These are phyloP conservation scores for Phrynosoma platyrhinos DNA, from an alignment of 2,113 vertebrate species.

Conservation along the genomic window DNA sequence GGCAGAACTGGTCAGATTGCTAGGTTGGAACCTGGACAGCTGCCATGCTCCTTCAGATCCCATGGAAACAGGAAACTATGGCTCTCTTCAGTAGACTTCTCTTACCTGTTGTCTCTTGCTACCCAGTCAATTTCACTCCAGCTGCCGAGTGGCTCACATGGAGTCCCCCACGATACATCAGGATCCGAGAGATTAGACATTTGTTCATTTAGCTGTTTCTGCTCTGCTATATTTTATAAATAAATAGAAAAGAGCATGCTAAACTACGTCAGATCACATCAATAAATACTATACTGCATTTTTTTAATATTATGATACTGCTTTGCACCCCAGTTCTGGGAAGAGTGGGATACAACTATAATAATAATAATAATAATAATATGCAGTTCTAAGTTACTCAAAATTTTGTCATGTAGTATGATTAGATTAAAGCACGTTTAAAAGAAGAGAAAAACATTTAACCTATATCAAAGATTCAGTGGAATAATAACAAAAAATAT, in stretches of 20 bases:
- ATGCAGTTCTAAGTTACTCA: background rate
- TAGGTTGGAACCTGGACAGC: background rate
- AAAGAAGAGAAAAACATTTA: background rate
- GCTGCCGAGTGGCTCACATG: background rate
- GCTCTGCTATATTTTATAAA: background rate
- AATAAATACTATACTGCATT: background rate
- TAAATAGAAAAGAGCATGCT: background rate
- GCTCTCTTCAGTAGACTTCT: background rate
- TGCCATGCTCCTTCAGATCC: background rate
- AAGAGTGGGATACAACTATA: background rate
- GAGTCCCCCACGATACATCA: constrained; percentile 2
- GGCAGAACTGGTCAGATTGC: background rate
- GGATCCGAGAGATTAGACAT: background rate
- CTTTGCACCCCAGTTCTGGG: too few species aligned
- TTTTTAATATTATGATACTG: too few species aligned
- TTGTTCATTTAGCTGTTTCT: background rate
- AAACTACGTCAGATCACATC: background rate
- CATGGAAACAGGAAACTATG: background rate
- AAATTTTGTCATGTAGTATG: background rate
- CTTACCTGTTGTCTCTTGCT: background rate
- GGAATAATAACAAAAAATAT: too few species aligned
- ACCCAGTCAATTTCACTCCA: background rate
- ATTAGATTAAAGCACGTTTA: background rate
- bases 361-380: background rate
- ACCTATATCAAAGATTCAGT: background rate